Evolutionary conservation across 2,113 vertebrate species (phyloP).

Genomic region (Nannospalax galili): DNA sequence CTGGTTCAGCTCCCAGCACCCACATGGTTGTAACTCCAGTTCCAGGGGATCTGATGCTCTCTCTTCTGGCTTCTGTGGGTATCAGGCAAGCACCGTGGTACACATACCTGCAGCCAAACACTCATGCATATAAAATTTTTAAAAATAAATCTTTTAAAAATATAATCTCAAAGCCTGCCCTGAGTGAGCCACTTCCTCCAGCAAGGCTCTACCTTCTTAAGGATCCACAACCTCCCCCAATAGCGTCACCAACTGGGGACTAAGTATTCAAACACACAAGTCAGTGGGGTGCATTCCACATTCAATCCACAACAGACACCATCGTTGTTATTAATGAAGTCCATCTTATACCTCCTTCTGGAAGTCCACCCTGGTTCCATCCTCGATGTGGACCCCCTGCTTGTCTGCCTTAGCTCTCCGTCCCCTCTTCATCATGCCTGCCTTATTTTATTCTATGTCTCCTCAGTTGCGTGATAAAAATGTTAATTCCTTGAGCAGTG

Average conservation of each 20-base stretch:
- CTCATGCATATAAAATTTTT: too few species aligned
- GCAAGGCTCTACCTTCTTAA: neutral
- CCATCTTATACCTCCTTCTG: neutral
- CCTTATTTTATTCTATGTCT: slow-evolving; percentile 39
- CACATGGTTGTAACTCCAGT: neutral
- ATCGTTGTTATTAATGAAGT: neutral
- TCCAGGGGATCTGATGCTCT: neutral
- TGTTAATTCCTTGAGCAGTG: slow-evolving; percentile 67
- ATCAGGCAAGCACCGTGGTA: too few species aligned
- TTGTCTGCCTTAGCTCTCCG: neutral
- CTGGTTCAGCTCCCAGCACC: neutral
- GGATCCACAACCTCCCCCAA: neutral
- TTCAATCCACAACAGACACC: neutral
- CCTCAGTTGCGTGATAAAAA: slow-evolving; percentile 66
- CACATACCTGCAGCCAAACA: too few species aligned
- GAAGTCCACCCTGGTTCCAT: slow-evolving; percentile 13
- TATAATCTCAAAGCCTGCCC: too few species aligned
- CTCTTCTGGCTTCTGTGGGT: too few species aligned
- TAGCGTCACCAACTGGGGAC: neutral
- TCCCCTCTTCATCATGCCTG: neutral
- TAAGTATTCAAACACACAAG: neutral
- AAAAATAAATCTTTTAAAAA: too few species aligned
- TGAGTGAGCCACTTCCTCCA: neutral
- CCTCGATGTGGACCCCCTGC: neutral
- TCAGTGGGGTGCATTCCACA: neutral